phyloP scores from a whole-genome alignment of 2,888 invertebrate species.

The Pemphredon lugubris region DNA sequence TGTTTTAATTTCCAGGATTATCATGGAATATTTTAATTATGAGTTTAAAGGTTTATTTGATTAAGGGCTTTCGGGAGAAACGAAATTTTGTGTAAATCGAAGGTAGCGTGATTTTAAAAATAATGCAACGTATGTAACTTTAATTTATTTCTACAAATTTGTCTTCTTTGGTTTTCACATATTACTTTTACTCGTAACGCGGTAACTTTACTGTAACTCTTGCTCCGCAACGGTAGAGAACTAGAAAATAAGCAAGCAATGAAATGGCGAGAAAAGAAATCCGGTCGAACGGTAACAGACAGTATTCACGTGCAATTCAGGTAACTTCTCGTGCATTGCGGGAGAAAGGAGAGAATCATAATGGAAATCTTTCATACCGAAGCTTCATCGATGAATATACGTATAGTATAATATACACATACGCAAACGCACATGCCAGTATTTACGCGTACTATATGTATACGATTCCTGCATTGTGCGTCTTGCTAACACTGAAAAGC shows the following conservation, averaged over 20 bases:
- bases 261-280: constrained; percentile 41
- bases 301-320: constrained; percentile 40
- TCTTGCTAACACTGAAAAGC: constrained; percentile 33
- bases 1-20: no score
- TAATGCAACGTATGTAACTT: no score
- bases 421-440: background rate
- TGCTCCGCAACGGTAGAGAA: background rate
- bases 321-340: constrained; percentile 34
- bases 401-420: constrained; percentile 5
- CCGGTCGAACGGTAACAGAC: constrained; percentile 35
- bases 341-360: constrained; percentile 36
- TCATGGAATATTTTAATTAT: no score
- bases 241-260: constrained; percentile 17
- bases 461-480: constrained; percentile 33
- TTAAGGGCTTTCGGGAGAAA: no score
- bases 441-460: no score
- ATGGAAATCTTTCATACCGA: constrained; percentile 48
- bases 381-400: constrained; percentile 36
- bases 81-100: no score
- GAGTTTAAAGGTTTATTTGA: no score
- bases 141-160: no score
- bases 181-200: constrained; percentile 3
- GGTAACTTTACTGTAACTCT: constrained; percentile 1
- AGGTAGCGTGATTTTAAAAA: no score
- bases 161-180: no score